Evolutionary conservation across 2,888 invertebrate genomes (phyloP).

Genomic region (Drepana falcataria): DNA sequence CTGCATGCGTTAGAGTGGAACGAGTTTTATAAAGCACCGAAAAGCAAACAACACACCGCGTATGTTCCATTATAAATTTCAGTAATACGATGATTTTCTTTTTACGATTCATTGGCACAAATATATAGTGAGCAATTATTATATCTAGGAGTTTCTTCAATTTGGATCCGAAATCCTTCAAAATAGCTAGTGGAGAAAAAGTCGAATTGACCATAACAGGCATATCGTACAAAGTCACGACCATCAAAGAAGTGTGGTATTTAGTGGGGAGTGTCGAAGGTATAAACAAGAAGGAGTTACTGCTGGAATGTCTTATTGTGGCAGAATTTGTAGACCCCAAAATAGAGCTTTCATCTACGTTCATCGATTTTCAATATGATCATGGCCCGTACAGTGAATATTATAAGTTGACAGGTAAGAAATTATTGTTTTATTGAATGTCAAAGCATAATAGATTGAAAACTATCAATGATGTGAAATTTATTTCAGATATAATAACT

Average conservation of each 20-base stretch:
- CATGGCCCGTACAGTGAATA: slow-evolving; percentile 62
- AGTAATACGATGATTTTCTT: neutral
- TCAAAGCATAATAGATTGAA: too few relatives aligned
- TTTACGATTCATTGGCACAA: too few relatives aligned
- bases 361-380: slow-evolving; percentile 73
- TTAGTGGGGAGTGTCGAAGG: slow-evolving; percentile 76
- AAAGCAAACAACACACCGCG: slow-evolving; percentile 47
- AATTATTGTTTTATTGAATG: too few relatives aligned
- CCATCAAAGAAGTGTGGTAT: slow-evolving; percentile 77
- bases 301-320: slow-evolving; percentile 68
- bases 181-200: slow-evolving; percentile 65
- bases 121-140: slow-evolving; percentile 9
- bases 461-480: neutral
- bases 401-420: slow-evolving; percentile 65
- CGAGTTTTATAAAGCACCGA: slow-evolving; percentile 62
- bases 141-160: slow-evolving; percentile 61
- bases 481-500: slow-evolving; percentile 68
- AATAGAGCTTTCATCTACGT: slow-evolving; percentile 66
- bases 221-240: slow-evolving; percentile 51
- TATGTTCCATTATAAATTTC: slow-evolving; percentile 24
- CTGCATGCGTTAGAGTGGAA: slow-evolving; percentile 75
- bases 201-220: slow-evolving; percentile 57
- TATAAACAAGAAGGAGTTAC: slow-evolving; percentile 70
- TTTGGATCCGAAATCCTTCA: slow-evolving; percentile 63
- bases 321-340: slow-evolving; percentile 80